Evolutionary conservation across 1,140 invertebrate genomes (phyloP).

Genomic region (Euura lappo): DNA sequence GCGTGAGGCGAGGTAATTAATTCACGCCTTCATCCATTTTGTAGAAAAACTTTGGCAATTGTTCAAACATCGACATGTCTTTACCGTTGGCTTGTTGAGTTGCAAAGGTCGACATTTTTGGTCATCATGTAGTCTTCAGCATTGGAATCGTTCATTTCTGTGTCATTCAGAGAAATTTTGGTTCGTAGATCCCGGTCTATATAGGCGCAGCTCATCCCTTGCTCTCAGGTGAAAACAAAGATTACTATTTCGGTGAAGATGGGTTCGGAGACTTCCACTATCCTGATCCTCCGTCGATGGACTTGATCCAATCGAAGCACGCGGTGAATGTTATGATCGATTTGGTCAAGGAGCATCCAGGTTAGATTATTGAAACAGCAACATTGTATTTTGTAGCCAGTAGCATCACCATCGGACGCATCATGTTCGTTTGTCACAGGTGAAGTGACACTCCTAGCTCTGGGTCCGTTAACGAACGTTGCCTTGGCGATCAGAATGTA

Average conservation of each 20-base stretch:
- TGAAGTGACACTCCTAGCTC: constrained; percentile 57
- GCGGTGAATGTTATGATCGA: constrained; percentile 53
- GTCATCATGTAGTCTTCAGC: no score
- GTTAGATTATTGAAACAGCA: constrained; percentile 30
- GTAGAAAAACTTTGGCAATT: no score
- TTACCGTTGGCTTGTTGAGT: no score
- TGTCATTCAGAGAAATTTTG: no score
- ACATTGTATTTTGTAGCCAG: background rate
- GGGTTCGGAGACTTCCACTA: constrained; percentile 62
- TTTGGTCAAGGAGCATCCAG: constrained; percentile 54
- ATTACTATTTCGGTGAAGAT: constrained; percentile 56
- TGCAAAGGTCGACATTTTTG: no score
- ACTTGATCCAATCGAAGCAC: constrained; percentile 45
- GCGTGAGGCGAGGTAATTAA: no score
- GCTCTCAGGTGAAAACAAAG: constrained; percentile 34
- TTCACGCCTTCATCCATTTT: background rate
- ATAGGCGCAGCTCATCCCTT: constrained; percentile 50
- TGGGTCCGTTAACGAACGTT: constrained; percentile 70
- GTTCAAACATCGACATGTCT: no score
- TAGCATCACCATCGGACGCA: no score
- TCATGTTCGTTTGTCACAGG: constrained; percentile 28
- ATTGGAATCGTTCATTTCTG: no score
- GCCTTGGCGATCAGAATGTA: constrained; percentile 66
- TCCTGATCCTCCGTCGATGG: constrained; percentile 35
- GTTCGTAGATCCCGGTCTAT: constrained; percentile 60